Evolutionary conservation across 2,113 vertebrate species (phyloP).

Genomic region (Archilochus colubris): DNA sequence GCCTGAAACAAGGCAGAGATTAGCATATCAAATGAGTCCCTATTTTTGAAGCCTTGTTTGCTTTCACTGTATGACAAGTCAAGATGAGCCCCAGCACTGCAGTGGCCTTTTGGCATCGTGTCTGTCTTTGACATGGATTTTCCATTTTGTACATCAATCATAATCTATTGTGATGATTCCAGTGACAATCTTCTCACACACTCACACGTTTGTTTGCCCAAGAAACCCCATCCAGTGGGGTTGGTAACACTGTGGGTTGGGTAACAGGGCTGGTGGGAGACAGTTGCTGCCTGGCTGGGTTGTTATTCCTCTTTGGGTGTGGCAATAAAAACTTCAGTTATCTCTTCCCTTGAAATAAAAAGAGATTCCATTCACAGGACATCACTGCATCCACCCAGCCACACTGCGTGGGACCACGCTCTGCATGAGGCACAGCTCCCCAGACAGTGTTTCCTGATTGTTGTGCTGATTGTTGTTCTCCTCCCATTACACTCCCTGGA

Average conservation of each 20-base stretch:
- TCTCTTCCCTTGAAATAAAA: not conserved
- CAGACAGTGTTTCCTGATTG: not conserved
- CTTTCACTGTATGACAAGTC: not conserved
- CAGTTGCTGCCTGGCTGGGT: not conserved
- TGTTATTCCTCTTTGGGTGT: not conserved
- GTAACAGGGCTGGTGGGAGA: not conserved
- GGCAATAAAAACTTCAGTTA: not conserved
- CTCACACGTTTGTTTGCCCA: not conserved
- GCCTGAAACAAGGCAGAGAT: not conserved
- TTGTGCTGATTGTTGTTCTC: not conserved
- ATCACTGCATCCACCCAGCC: constrained; percentile 13
- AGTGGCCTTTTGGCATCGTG: not conserved
- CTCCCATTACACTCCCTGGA: not conserved
- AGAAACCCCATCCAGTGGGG: not conserved
- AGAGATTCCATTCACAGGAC: constrained; percentile 36
- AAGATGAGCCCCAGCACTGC: not conserved
- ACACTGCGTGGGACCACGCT: not conserved
- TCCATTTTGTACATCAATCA: not conserved
- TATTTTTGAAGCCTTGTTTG: not conserved
- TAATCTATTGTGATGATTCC: not conserved
- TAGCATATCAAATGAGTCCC: not conserved
- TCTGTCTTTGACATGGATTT: not conserved
- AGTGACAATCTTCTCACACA: not conserved
- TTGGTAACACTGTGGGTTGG: not conserved
- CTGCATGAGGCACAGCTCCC: not conserved